Evolutionary conservation across 2,888 invertebrate species (phyloP).

Genomic region (Platycheirus albimanus): DNA sequence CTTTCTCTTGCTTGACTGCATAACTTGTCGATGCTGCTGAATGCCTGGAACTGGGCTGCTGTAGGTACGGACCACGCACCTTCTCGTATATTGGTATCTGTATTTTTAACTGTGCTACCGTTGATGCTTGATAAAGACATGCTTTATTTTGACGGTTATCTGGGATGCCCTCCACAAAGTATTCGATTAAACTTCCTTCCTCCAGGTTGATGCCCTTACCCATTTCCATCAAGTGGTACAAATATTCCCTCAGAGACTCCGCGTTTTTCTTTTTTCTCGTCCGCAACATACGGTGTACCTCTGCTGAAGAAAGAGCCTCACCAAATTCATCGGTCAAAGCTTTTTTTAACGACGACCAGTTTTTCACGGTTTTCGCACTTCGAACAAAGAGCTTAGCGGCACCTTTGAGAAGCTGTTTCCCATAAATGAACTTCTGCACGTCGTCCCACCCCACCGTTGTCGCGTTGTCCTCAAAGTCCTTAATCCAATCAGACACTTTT

Average conservation of each 20-base stretch:
- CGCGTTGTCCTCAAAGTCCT: constrained; percentile 32
- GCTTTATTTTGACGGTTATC: constrained; percentile 43
- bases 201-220: constrained; percentile 53
- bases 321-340: constrained; percentile 47
- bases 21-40: not conserved
- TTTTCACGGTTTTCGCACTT: constrained; percentile 24
- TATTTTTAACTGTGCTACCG: constrained; percentile 27
- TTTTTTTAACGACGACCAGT: constrained; percentile 43
- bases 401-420: constrained; percentile 42
- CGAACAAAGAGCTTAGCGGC: constrained; percentile 38
- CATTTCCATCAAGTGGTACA: constrained; percentile 55
- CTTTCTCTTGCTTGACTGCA: constrained; percentile 3
- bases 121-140: constrained; percentile 48
- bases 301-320: constrained; percentile 33
- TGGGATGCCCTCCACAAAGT: constrained; percentile 59
- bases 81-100: constrained; percentile 50
- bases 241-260: constrained; percentile 49
- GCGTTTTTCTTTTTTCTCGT: constrained; percentile 28
- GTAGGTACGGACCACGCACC: constrained; percentile 23
- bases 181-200: constrained; percentile 61
- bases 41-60: not conserved
- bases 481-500: constrained; percentile 9
- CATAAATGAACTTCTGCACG: constrained; percentile 56
- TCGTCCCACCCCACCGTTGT: constrained; percentile 23
- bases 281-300: constrained; percentile 26